Percentiles rank a stretch among this genome's conserved stretches.
phyloP scores from a whole-genome alignment of 2,113 vertebrate species.

The Uria aalge region DNA sequence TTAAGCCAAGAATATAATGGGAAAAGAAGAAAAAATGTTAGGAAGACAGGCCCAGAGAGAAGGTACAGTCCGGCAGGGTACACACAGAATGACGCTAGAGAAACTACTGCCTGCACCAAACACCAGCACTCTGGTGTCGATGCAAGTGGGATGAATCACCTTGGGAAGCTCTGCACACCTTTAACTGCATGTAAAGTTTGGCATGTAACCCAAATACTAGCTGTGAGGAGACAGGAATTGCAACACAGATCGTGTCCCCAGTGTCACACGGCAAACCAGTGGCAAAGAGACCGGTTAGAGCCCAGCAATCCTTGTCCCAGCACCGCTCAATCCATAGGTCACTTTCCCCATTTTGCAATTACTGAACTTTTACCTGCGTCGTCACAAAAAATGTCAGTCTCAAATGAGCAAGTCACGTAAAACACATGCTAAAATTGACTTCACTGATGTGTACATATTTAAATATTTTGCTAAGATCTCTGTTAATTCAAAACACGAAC shows the following conservation, averaged over 20 bases:
- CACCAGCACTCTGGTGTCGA: rapidly evolving
- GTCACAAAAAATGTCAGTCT: not conserved
- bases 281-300: not conserved
- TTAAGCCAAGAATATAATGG: not conserved
- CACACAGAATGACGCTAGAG: not conserved
- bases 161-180: not conserved
- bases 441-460: not conserved
- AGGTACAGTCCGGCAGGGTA: not conserved
- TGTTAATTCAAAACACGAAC: not conserved
- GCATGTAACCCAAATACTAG: not conserved
- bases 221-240: not conserved
- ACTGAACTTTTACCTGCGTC: not conserved
- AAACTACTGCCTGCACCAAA: not conserved
- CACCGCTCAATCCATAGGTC: not conserved
- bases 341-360: not conserved
- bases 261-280: not conserved
- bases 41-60: not conserved
- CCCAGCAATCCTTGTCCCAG: not conserved
- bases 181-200: not conserved
- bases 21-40: not conserved
- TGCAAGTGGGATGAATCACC: not conserved
- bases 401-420: not conserved
- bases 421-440: not conserved
- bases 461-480: not conserved
- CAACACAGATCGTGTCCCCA: not conserved